phyloP scores from a whole-genome alignment of 1,140 invertebrate genomes.

The Trachymyrmex cornetzi region DNA sequence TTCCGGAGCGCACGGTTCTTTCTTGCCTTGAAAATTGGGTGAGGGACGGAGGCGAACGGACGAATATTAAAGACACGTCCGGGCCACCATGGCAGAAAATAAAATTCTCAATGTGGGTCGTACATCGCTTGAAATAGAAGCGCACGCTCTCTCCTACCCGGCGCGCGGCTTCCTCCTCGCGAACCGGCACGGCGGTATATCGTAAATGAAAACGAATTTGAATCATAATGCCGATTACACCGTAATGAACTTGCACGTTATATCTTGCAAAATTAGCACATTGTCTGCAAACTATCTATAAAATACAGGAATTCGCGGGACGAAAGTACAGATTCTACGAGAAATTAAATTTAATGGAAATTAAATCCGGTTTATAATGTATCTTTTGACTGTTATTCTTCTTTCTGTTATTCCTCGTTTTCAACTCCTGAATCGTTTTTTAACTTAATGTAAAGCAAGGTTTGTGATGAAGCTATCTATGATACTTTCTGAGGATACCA shows the following conservation, averaged over 20 bases:
- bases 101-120: slow-evolving; percentile 83
- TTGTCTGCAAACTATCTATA: not conserved
- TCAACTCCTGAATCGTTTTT: not conserved
- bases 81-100: slow-evolving; percentile 71
- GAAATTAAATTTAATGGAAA: not conserved
- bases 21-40: not conserved
- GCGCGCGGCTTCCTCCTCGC: slow-evolving; percentile 39
- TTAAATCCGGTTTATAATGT: not conserved
- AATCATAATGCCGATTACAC: slow-evolving; percentile 1
- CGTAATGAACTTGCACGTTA: not conserved
- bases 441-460: not conserved
- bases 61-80: slow-evolving; percentile 62
- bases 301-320: not conserved
- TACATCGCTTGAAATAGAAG: slow-evolving; percentile 78
- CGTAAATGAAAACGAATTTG: slow-evolving; percentile 57
- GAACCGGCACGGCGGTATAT: not conserved
- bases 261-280: not conserved
- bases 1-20: not conserved
- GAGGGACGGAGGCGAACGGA: not conserved
- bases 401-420: not conserved
- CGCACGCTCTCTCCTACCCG: slow-evolving; percentile 31
- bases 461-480: not conserved
- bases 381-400: not conserved
- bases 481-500: not conserved
- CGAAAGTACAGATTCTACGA: not conserved